Evolutionary conservation across 2,797 vertebrate species (phyloP), one percentile per base, ranked within the genome.

Genomic region (Acestrorhynchus altus): DNA sequence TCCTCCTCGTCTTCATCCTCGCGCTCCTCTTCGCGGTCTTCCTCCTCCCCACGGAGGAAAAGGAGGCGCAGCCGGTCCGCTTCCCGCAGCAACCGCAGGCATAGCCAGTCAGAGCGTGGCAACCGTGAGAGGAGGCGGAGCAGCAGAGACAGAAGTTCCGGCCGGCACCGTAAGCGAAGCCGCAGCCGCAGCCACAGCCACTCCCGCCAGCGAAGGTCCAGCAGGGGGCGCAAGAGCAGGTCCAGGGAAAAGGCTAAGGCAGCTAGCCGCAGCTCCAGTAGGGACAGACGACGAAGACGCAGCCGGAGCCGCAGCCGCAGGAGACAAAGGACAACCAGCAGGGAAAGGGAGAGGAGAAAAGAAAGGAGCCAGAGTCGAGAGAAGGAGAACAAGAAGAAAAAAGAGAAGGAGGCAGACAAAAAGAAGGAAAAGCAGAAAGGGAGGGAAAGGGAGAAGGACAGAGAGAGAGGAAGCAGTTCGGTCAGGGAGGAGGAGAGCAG

Each of bases 1-100:
- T 98, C 96, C 1, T 97, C 96, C 26, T 95, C 92, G 12, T 97
- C 97, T 83, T 96, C 97, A 28, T 97, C 96, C 40, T 98, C 95
- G 69, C 95, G 91, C 76, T 96, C 96, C 79, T 98, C 97, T 74
- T 98, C 96, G 0, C 94, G 88, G 77, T 97, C 96, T 61, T 97
- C 96, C 73, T 97, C 96, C 63, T 39, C 59, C 39, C 95, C 96
- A 20, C 95, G 93, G 83, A 94, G 96, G 88, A 98, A 97, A 74
- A 94, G 95, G 72, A 94, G 96, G 78, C 95, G 93, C 10, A 96
- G 97, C 87, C 95, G 92, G 12, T 68, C 65, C 3, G 11, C 8
- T 8, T 75, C 78, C 1, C 72, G 46, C 83, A 96, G 97, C 81
- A 93, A 96, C 16, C 96, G 93, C 78, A 93, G 95, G 76, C 94